phyloP scores from a whole-genome alignment of 1,140 invertebrate species.

The Tetranychus cinnabarinus region DNA sequence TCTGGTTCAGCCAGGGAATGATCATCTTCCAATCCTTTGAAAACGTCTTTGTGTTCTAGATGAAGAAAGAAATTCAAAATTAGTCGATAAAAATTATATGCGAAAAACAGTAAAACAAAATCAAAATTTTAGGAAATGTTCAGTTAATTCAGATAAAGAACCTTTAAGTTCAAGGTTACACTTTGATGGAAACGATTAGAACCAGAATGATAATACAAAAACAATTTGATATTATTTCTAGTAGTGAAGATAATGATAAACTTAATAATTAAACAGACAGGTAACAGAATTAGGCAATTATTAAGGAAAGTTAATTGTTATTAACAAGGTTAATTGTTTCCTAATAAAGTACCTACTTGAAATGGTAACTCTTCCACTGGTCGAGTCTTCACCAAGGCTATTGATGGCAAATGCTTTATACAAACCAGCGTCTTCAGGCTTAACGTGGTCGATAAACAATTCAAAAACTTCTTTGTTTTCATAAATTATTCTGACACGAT shows the following conservation, averaged over 20 bases:
- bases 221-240: no score
- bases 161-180: no score
- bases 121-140: not conserved
- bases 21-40: conserved; percentile 3
- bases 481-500: conserved; percentile 40
- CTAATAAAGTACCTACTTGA: conserved; percentile 29
- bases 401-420: conserved; percentile 74
- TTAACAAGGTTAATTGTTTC: not conserved
- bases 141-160: no score
- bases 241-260: no score
- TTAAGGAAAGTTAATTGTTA: not conserved
- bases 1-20: not conserved
- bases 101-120: not conserved
- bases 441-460: conserved; percentile 60
- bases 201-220: no score
- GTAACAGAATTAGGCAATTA: no score
- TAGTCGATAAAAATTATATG: not conserved
- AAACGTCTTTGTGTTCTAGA: conserved; percentile 8
- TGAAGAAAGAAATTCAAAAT: not conserved
- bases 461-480: conserved; percentile 67
- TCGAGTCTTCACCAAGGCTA: conserved; percentile 45
- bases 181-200: no score
- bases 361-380: conserved; percentile 49
- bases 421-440: conserved; percentile 49
- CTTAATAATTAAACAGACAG: no score